A percentile compares a stretch with the other conserved stretches of the same genome.
Conservation (phyloP, 2,888 invertebrate species). For the Endotricha flammealis region DNA sequence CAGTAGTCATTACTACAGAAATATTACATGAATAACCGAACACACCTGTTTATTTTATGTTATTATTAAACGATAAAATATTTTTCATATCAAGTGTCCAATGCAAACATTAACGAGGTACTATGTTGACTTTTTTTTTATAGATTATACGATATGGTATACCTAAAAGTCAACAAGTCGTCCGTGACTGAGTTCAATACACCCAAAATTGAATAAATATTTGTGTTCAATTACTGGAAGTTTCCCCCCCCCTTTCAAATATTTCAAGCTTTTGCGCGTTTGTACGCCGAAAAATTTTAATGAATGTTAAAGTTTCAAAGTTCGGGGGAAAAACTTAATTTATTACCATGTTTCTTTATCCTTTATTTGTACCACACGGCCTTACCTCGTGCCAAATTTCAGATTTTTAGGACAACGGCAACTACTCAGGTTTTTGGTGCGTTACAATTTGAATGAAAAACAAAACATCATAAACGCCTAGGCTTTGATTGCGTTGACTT, state of each 20-base stretch:
- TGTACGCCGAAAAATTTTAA: neutral
- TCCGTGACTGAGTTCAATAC: constrained; percentile 49
- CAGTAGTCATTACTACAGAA: too few species aligned
- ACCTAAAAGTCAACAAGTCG: constrained; percentile 36
- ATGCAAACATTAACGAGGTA: constrained; percentile 49
- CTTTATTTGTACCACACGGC: too few species aligned
- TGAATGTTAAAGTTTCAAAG: too few species aligned
- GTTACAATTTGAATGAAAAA: too few species aligned
- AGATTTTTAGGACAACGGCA: too few species aligned
- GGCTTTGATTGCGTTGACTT: too few species aligned
- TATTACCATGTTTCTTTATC: too few species aligned
- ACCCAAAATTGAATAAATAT: constrained; percentile 53
- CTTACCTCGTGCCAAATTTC: too few species aligned
- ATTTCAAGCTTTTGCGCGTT: neutral
- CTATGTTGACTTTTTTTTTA: constrained; percentile 66
- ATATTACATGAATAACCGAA: constrained; percentile 32
- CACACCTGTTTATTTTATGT: constrained; percentile 62
- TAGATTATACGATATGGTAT: constrained; percentile 47
- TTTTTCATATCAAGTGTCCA: constrained; percentile 68
- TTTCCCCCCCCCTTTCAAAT: constrained; percentile 10
- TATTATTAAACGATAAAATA: constrained; percentile 37
- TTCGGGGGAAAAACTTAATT: too few species aligned
- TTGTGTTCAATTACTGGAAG: constrained; percentile 38
- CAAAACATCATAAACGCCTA: too few species aligned
- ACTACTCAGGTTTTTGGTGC: too few species aligned